Conservation (phyloP, 2,888 invertebrate species). For the Drosophila eohydei region DNA sequence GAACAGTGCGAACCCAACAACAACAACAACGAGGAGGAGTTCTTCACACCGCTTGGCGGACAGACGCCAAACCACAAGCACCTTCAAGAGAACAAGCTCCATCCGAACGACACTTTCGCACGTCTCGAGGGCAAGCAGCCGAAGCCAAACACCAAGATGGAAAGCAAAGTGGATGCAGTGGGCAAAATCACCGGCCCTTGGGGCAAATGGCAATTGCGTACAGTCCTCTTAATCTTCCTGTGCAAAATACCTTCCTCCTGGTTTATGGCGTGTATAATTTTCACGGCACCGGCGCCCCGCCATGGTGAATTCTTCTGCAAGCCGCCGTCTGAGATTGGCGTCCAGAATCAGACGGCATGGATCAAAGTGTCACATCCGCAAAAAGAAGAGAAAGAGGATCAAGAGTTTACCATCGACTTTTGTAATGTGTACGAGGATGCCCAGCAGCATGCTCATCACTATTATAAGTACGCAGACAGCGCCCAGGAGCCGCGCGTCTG, state of each 20-base stretch:
- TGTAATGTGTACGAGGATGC: slow-evolving; percentile 85
- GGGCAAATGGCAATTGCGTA: slow-evolving; percentile 85
- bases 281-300: slow-evolving; percentile 85
- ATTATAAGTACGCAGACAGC: slow-evolving; percentile 80
- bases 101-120: slow-evolving; percentile 82
- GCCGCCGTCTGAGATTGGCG: slow-evolving; percentile 80
- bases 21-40: slow-evolving; percentile 47
- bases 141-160: slow-evolving; percentile 75
- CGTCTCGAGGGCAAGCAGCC: slow-evolving; percentile 80
- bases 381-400: slow-evolving; percentile 83
- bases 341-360: slow-evolving; percentile 83
- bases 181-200: slow-evolving; percentile 85
- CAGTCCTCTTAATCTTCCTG: slow-evolving; percentile 84
- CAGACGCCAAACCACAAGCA: slow-evolving; percentile 40
- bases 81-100: slow-evolving; percentile 70
- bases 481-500: slow-evolving; percentile 81
- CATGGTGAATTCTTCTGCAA: slow-evolving; percentile 85
- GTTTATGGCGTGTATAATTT: slow-evolving; percentile 86
- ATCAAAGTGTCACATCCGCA: slow-evolving; percentile 85
- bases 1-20: slow-evolving; percentile 48
- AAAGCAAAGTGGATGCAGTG: slow-evolving; percentile 84
- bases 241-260: slow-evolving; percentile 86
- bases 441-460: slow-evolving; percentile 83
- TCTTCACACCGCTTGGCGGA: slow-evolving; percentile 42
- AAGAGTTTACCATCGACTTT: slow-evolving; percentile 84